These are phyloP conservation scores for Chloropsis cyanopogon DNA, from an alignment of 2,113 vertebrate genomes.

Conservation along the genomic window DNA sequence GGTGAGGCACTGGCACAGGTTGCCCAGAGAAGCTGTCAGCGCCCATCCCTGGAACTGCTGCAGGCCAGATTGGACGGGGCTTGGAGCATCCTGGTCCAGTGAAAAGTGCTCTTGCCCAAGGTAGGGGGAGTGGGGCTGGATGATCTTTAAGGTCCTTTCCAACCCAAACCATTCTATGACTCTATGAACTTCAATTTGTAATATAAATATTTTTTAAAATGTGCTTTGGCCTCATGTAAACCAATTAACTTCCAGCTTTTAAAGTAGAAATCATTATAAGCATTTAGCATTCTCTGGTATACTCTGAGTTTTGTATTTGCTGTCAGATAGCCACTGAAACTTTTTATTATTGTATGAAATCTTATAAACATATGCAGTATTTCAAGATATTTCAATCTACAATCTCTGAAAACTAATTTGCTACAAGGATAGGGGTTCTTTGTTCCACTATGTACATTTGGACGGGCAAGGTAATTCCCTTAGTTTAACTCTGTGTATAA, in stretches of 20 bases:
- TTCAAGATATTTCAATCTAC: background rate
- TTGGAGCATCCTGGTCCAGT: background rate
- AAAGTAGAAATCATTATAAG: background rate
- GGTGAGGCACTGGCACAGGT: background rate
- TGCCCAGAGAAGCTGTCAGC: background rate
- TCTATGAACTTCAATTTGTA: background rate
- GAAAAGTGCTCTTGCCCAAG: background rate
- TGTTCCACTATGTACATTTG: background rate
- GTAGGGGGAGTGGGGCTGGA: background rate
- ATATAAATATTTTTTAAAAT: background rate
- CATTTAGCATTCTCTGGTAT: background rate
- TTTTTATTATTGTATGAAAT: background rate
- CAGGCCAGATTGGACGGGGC: background rate
- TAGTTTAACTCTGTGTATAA: background rate
- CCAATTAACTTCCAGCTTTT: background rate
- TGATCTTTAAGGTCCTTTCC: background rate
- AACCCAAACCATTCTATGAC: background rate
- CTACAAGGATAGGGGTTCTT: background rate
- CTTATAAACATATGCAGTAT: background rate
- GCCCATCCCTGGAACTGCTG: background rate
- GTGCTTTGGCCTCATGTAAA: background rate
- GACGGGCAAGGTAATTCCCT: background rate
- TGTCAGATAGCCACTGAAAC: background rate
- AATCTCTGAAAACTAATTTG: background rate
- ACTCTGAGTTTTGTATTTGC: background rate